Evolutionary conservation across 2,888 invertebrate species (phyloP).

Genomic region (Antheraea yamamai): DNA sequence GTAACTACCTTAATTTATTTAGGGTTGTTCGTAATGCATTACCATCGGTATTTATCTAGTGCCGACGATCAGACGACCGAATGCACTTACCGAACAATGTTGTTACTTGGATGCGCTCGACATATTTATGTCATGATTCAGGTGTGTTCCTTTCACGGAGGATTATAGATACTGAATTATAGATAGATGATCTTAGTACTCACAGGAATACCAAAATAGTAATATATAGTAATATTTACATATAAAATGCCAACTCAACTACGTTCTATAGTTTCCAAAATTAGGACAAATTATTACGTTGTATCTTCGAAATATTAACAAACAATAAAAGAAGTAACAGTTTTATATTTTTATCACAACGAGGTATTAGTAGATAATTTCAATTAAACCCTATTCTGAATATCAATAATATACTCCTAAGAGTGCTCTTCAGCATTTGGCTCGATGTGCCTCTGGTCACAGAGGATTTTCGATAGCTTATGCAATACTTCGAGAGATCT

Average conservation of each 20-base stretch:
- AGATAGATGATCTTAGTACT: not conserved
- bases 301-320: not conserved
- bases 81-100: slow-evolving; percentile 58
- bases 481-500: no score
- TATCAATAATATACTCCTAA: not conserved
- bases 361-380: not conserved
- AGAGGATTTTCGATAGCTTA: no score
- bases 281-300: not conserved
- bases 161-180: not conserved
- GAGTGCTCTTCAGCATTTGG: not conserved
- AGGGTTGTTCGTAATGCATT: slow-evolving; percentile 35
- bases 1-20: slow-evolving; percentile 16
- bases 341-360: not conserved
- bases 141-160: not conserved
- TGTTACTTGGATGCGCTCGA: slow-evolving; percentile 30
- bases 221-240: no score
- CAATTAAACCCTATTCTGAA: not conserved
- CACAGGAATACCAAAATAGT: not conserved
- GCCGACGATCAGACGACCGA: slow-evolving; percentile 44
- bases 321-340: no score
- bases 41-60: slow-evolving; percentile 45
- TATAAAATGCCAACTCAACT: not conserved
- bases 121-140: slow-evolving; percentile 26
- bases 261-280: no score
- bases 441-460: no score